phyloP scores from a whole-genome alignment of 2,113 vertebrate species.

The Amia ocellicauda region DNA sequence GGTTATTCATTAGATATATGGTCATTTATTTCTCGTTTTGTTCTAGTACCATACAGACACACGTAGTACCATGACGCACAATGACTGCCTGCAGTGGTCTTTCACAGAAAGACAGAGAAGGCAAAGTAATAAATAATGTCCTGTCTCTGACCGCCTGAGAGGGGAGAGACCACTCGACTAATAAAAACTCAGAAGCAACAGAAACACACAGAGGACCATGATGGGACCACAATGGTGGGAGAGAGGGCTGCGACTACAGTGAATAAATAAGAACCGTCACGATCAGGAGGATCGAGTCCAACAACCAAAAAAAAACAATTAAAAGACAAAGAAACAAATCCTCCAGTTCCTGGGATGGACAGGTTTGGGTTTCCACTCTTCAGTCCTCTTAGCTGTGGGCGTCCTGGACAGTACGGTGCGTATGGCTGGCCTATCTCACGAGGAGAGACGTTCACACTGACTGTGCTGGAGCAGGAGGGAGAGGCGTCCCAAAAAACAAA shows the following conservation, averaged over 20 bases:
- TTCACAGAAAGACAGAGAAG: constrained; percentile 93
- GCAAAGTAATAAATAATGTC: constrained; percentile 65
- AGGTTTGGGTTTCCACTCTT: no score
- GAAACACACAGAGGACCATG: neutral
- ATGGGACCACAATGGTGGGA: no score
- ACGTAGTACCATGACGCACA: constrained; percentile 60
- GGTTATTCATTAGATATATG: constrained; percentile 51
- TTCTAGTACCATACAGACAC: constrained; percentile 47
- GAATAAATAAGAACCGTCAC: no score
- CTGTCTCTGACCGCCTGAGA: constrained; percentile 47
- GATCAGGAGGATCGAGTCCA: no score
- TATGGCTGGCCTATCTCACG: no score
- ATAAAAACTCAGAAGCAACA: neutral
- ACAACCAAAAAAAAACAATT: neutral
- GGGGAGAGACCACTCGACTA: neutral
- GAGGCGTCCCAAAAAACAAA: neutral
- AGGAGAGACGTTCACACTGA: no score
- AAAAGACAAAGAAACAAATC: no score
- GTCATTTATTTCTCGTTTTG: constrained; percentile 40
- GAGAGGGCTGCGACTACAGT: no score
- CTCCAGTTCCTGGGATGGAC: no score
- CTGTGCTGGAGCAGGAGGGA: no score
- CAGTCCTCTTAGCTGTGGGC: no score
- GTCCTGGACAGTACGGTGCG: no score
- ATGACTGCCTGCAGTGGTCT: constrained; percentile 65